Percentiles rank a stretch among this genome's conserved stretches.
Conservation (phyloP, 2,888 invertebrate genomes). For the Acronicta leporina region DNA sequence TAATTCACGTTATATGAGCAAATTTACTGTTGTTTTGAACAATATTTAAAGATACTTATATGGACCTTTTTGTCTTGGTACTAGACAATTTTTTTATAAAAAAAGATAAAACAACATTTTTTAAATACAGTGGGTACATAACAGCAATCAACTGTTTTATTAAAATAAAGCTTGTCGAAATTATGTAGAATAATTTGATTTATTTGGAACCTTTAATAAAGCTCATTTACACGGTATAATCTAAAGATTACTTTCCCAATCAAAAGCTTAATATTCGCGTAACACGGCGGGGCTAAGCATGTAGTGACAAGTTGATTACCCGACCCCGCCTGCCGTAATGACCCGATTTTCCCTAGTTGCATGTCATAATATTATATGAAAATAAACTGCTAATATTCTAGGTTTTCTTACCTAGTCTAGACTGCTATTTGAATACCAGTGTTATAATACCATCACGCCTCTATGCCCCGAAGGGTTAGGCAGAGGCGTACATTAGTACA, state of each 20-base stretch:
- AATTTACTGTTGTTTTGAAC: background rate
- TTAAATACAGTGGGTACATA: too few relatives aligned
- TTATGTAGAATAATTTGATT: too few relatives aligned
- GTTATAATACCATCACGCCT: too few relatives aligned
- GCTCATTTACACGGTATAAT: background rate
- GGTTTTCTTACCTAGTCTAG: constrained; percentile 17
- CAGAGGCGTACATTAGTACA: too few relatives aligned
- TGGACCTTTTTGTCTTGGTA: too few relatives aligned
- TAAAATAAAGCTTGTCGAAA: too few relatives aligned
- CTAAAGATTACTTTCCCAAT: constrained; percentile 16
- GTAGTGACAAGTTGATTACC: constrained; percentile 50
- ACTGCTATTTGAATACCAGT: constrained; percentile 5
- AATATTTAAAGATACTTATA: too few relatives aligned
- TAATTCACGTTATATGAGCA: background rate
- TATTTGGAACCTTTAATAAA: background rate
- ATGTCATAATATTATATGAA: constrained; percentile 36
- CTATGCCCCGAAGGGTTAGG: too few relatives aligned
- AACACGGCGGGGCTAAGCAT: constrained; percentile 21
- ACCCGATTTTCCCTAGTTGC: constrained; percentile 40
- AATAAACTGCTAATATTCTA: constrained; percentile 29
- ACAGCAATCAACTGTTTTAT: too few relatives aligned
- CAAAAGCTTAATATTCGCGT: constrained; percentile 5
- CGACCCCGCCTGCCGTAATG: constrained; percentile 27
- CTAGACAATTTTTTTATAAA: too few relatives aligned
- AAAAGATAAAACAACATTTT: too few relatives aligned